Evolutionary conservation across 2,797 vertebrate genomes (phyloP), one percentile per base, ranked within the genome.

Genomic region (Mus spretus): DNA sequence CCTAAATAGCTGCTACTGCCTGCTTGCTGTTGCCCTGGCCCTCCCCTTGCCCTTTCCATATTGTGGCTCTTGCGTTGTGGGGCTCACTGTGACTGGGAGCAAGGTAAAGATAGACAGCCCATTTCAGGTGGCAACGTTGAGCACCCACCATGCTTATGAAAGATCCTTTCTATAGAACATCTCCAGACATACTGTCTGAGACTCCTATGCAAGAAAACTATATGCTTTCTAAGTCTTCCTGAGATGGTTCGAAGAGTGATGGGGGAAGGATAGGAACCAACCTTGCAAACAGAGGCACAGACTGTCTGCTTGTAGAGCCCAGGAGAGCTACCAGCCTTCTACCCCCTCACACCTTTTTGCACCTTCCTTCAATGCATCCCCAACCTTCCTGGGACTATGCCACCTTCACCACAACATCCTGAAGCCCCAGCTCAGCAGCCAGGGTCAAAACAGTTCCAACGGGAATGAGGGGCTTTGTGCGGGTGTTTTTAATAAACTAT

Each of bases 371-470:
- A 1, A 7, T 67, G 20, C 50, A 0, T 9, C 72, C 31, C 8
- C 44, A 22, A 28, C 28, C 55, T 88, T 31, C 47, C 19, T 44
- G 65, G 4, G 15, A 15, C 3, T 55, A 17, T 55, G 55, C 14
- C 15, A 55, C 55, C 55, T 17, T 55, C 24, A 24, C 28, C 67
- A 44, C 37, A 0, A 59, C 63, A 75, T 20, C 89, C 86, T n/a
- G 89, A 53, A 96, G 87, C 61, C 65, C 96, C 44, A 70, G 91
- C 95, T 96, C 94, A 93, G 93, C 34, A 0, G 65, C 47, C 95
- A 88, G 91, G 97, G 98, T 97, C 97, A 98, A 90, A 98, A 94
- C 93, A 87, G 85, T 96, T 97, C 95, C 94, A 97, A 94, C 88
- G 72, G 55, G 44, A 82, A 89, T 12, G 53, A 95, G 83, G 63